Conservation (phyloP, 1,140 invertebrate genomes). For the Zaprionus taronus region DNA sequence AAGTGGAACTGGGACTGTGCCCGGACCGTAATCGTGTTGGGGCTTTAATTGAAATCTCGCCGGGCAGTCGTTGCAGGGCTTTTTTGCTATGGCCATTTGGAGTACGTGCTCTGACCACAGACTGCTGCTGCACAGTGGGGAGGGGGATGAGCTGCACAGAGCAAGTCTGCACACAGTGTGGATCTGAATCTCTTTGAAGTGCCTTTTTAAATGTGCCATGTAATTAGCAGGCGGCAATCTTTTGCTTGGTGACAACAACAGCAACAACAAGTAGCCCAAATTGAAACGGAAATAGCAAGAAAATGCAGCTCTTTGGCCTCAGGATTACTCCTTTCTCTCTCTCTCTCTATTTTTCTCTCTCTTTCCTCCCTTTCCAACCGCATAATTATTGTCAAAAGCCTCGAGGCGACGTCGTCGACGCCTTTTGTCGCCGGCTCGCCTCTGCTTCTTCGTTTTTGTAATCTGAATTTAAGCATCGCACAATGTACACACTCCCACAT, state of each 20-base stretch:
- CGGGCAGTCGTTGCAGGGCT: conserved; percentile 32
- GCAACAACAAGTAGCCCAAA: conserved; percentile 14
- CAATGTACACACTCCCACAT: conserved; percentile 38
- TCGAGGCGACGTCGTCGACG: conserved; percentile 47
- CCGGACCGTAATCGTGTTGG: conserved; percentile 50
- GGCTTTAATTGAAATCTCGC: conserved; percentile 76
- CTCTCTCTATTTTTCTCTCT: conserved; percentile 10
- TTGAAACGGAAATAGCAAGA: conserved; percentile 43
- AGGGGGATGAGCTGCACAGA: background rate
- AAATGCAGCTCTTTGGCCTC: conserved; percentile 29
- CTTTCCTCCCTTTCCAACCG: background rate
- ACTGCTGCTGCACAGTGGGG: background rate
- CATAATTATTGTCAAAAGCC: conserved; percentile 69
- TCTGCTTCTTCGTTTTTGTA: conserved; percentile 53
- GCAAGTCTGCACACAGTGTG: background rate
- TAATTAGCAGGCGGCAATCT: conserved; percentile 64
- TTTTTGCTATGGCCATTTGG: conserved; percentile 62
- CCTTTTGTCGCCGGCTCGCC: conserved; percentile 15
- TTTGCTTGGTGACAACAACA: conserved; percentile 15
- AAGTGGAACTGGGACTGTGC: conserved; percentile 5
- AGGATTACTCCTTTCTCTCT: background rate
- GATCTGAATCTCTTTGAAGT: conserved; percentile 17
- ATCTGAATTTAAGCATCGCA: conserved; percentile 64
- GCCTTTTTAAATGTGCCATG: conserved; percentile 51
- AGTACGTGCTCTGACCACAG: conserved; percentile 60